phyloP scores from a whole-genome alignment of 1,140 invertebrate genomes.

The Linepithema humile region DNA sequence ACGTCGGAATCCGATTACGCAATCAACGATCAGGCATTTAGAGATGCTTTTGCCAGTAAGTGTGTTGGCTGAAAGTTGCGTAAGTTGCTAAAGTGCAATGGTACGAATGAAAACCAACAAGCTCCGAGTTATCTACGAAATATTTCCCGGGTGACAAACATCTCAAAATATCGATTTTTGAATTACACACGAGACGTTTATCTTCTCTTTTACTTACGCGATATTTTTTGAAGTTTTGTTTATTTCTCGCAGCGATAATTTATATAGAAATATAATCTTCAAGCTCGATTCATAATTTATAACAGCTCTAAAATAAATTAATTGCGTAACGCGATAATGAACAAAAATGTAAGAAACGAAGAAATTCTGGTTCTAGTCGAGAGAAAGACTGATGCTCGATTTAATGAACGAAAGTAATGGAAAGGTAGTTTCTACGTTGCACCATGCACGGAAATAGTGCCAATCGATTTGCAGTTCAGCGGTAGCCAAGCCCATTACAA shows the following conservation, averaged over 20 bases:
- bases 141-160: background rate
- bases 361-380: background rate
- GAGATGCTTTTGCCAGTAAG: constrained; percentile 17
- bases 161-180: background rate
- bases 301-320: background rate
- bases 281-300: background rate
- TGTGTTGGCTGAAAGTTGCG: constrained; percentile 5
- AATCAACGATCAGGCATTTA: constrained; percentile 1
- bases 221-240: background rate
- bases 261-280: background rate
- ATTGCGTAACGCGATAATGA: background rate
- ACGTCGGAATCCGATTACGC: constrained; percentile 25
- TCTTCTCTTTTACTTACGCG: background rate
- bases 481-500: constrained; percentile 6
- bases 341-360: background rate
- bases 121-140: background rate
- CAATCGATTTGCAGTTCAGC: constrained; percentile 7
- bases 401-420: constrained; percentile 1
- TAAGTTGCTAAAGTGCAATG: constrained; percentile 17
- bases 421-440: background rate
- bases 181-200: too few species aligned
- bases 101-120: background rate
- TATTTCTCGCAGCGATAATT: too few species aligned
- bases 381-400: background rate
- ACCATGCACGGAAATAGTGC: background rate